Evolutionary conservation across 1,140 invertebrate species (phyloP).

Genomic region (Colletes gigas): DNA sequence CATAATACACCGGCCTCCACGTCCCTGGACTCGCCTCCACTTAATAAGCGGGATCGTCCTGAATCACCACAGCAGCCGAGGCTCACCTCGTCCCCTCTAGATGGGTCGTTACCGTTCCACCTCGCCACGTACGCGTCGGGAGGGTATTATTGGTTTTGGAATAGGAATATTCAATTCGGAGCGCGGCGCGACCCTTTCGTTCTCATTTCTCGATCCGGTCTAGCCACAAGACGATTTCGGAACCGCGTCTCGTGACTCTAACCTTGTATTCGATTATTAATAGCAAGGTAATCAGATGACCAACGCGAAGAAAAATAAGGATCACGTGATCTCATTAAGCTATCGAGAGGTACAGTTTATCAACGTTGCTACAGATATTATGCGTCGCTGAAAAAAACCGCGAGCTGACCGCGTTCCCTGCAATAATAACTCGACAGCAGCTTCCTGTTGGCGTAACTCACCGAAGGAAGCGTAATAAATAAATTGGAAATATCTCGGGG

Average conservation of each 20-base stretch:
- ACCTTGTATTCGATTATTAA: no score
- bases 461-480: conserved; percentile 37
- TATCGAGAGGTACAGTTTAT: background rate
- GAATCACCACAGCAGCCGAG: conserved; percentile 75
- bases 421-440: conserved; percentile 44
- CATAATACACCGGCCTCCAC: conserved; percentile 77
- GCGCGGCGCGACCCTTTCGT: background rate
- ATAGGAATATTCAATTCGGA: conserved; percentile 34
- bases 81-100: conserved; percentile 52
- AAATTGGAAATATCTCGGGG: conserved; percentile 46
- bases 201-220: background rate
- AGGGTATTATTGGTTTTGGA: conserved; percentile 60
- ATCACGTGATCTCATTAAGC: background rate
- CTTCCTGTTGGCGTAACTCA: conserved; percentile 20
- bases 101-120: conserved; percentile 59
- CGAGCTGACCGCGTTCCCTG: conserved; percentile 2
- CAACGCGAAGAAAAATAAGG: no score
- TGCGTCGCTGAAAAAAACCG: background rate
- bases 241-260: no score
- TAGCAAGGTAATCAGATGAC: no score
- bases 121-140: conserved; percentile 35
- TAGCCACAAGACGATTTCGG: no score
- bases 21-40: conserved; percentile 77
- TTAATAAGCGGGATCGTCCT: conserved; percentile 80
- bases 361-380: background rate